Evolutionary conservation across 2,888 invertebrate species (phyloP).

Genomic region (Drosophila rellima): DNA sequence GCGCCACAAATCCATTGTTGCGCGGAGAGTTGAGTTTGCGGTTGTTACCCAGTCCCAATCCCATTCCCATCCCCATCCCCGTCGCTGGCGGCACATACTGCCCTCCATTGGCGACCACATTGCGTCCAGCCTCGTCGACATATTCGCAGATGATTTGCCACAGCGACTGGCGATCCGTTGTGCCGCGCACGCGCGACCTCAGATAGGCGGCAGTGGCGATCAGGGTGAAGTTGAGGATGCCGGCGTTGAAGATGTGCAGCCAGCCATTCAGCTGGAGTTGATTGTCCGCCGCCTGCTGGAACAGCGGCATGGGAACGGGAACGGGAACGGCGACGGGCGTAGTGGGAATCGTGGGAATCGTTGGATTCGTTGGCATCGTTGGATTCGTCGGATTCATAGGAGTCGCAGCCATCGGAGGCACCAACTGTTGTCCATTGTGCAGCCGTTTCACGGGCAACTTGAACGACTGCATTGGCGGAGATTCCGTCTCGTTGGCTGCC

Average conservation of each 20-base stretch:
- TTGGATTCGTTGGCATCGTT: background rate
- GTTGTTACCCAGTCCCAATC: background rate
- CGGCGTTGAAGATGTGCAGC: conserved; percentile 71
- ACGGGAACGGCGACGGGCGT: conserved; percentile 21
- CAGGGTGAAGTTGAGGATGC: conserved; percentile 66
- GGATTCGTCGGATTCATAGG: background rate
- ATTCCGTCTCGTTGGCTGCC: background rate
- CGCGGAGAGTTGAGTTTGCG: conserved; percentile 5
- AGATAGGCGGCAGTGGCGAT: conserved; percentile 62
- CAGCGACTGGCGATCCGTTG: conserved; percentile 43
- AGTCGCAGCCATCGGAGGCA: background rate
- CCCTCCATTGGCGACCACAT: conserved; percentile 51
- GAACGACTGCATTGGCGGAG: conserved; percentile 1
- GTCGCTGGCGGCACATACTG: conserved; percentile 33
- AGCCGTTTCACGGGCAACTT: conserved; percentile 51
- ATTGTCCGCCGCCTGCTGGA: conserved; percentile 38
- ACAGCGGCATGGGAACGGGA: conserved; percentile 28
- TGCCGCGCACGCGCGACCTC: conserved; percentile 60
- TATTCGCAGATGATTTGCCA: conserved; percentile 69
- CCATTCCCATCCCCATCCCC: background rate
- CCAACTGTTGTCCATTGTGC: conserved; percentile 30
- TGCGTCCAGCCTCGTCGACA: conserved; percentile 67
- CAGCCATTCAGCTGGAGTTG: conserved; percentile 52
- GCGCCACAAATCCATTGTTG: conserved; percentile 31
- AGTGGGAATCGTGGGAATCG: background rate